A percentile compares a stretch with the other conserved stretches of the same genome.
These are phyloP conservation scores for Caranx melampygus DNA, from an alignment of 2,113 vertebrate species.

Conservation along the genomic window DNA sequence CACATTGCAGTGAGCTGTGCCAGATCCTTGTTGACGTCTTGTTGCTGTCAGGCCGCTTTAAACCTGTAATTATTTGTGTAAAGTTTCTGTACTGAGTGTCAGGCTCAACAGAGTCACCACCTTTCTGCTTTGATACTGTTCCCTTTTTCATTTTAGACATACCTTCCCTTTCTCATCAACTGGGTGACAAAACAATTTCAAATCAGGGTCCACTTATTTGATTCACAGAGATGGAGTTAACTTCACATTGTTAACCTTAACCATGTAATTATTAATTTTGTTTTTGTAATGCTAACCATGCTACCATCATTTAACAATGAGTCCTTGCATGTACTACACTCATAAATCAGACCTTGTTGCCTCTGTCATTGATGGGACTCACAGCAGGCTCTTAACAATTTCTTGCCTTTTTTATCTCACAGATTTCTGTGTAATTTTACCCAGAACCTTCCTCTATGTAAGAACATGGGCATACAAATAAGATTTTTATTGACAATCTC, in stretches of 20 bases:
- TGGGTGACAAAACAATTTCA: too few relatives aligned
- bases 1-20: not conserved
- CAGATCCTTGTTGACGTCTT: not conserved
- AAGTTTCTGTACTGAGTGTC: not conserved
- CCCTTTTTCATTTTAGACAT: not conserved
- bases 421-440: not conserved
- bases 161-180: too few relatives aligned
- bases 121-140: not conserved
- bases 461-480: not conserved
- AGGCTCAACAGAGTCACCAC: not conserved
- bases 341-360: slow-evolving; percentile 1
- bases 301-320: too few relatives aligned
- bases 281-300: too few relatives aligned
- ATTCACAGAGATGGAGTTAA: not conserved
- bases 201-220: not conserved
- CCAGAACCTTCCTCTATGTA: not conserved
- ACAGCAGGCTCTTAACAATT: not conserved
- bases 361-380: not conserved
- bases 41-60: not conserved
- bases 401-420: not conserved
- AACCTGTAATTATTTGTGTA: not conserved
- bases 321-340: not conserved
- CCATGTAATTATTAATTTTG: not conserved
- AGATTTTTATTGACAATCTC: not conserved
- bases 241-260: not conserved